These are phyloP conservation scores for Orchestia grillus DNA, from an alignment of 1,140 invertebrate genomes.

Conservation along the genomic window DNA sequence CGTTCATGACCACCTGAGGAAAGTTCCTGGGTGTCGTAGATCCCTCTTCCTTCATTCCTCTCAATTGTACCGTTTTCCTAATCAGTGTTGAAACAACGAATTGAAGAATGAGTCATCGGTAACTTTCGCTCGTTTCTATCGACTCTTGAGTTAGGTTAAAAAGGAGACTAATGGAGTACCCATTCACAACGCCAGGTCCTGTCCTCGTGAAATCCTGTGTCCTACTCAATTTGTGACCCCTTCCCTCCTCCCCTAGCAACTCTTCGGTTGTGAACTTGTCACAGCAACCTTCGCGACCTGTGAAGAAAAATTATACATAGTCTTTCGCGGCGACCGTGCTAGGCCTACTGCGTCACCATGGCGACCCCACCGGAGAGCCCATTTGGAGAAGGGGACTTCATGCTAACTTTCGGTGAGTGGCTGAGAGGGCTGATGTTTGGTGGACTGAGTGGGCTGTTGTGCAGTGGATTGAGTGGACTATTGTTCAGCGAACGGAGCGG, in stretches of 20 bases:
- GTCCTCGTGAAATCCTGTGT: neutral
- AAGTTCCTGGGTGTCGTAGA: neutral
- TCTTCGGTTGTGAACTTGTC: neutral
- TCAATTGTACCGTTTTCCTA: neutral
- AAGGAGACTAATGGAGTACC: neutral
- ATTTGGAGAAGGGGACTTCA: slow-evolving; percentile 25
- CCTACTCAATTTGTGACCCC: neutral
- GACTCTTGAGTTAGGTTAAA: neutral
- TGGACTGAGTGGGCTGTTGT: neutral
- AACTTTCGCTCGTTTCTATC: neutral
- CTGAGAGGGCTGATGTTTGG: neutral
- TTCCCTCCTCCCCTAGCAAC: neutral
- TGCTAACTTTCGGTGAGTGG: slow-evolving; percentile 32
- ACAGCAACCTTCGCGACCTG: neutral
- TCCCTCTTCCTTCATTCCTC: neutral
- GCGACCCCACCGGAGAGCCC: slow-evolving; percentile 30
- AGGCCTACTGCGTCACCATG: neutral
- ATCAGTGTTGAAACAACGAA: neutral
- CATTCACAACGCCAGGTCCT: neutral
- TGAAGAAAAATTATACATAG: neutral
- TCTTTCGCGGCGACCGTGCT: neutral
- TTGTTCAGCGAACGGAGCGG: no score
- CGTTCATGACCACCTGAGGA: neutral
- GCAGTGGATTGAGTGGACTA: neutral
- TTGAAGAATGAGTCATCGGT: neutral